phyloP scores from a whole-genome alignment of 2,888 invertebrate genomes.

The Tetragonisca angustula region DNA sequence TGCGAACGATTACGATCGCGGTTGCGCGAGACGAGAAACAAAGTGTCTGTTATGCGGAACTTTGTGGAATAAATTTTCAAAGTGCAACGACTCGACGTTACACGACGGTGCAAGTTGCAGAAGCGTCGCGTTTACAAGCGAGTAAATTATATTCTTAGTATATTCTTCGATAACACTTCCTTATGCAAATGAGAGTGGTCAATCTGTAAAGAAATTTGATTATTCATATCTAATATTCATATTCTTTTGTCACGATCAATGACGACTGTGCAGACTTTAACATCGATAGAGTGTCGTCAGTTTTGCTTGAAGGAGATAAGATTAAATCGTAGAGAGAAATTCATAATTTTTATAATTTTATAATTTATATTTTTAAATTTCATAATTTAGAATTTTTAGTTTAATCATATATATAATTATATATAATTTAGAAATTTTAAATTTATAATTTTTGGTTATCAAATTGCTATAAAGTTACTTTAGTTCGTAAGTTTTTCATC shows the following conservation, averaged over 20 bases:
- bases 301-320: too few relatives aligned
- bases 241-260: background rate
- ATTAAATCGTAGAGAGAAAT: too few relatives aligned
- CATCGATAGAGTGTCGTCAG: background rate
- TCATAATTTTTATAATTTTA: too few relatives aligned
- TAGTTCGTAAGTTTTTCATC: too few relatives aligned
- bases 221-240: background rate
- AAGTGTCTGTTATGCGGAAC: conserved; percentile 8
- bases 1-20: conserved; percentile 3
- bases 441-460: too few relatives aligned
- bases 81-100: conserved; percentile 15
- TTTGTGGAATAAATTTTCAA: background rate
- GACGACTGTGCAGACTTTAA: background rate
- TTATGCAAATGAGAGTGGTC: conserved; percentile 2
- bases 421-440: too few relatives aligned
- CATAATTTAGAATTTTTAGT: too few relatives aligned
- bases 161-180: conserved; percentile 5
- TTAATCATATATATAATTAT: too few relatives aligned
- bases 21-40: background rate
- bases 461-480: too few relatives aligned
- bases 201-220: background rate
- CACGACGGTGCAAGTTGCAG: conserved; percentile 7
- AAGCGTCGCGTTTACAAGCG: background rate
- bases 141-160: background rate
- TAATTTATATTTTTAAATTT: too few relatives aligned